A percentile compares a stretch with the other conserved stretches of the same genome.
Conservation (phyloP, 2,888 invertebrate genomes). For the Drosophila atripex region DNA sequence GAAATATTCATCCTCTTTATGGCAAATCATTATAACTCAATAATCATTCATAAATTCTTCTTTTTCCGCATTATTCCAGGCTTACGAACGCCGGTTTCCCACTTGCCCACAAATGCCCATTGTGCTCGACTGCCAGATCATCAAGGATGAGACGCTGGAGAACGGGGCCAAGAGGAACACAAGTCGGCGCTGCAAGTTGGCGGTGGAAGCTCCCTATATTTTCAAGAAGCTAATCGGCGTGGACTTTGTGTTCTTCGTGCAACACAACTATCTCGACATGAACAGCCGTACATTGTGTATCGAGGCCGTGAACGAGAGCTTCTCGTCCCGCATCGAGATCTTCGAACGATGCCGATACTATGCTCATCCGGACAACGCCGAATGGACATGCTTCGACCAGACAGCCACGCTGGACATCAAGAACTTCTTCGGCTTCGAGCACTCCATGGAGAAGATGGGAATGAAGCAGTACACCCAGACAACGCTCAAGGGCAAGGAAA, state of each 20-base stretch:
- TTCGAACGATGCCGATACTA: conserved; percentile 90
- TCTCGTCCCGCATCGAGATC: conserved; percentile 91
- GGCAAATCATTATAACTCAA: no score
- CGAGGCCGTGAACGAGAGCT: conserved; percentile 96
- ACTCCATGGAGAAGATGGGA: conserved; percentile 96
- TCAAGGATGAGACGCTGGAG: conserved; percentile 89
- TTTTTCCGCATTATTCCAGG: conserved; percentile 85
- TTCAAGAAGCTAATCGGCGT: conserved; percentile 97
- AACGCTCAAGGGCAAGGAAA: conserved; percentile 90
- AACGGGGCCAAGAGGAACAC: conserved; percentile 92
- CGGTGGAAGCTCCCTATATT: conserved; percentile 96
- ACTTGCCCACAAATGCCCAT: conserved; percentile 97
- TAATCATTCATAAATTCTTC: no score
- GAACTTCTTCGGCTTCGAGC: conserved; percentile 97
- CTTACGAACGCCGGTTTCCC: conserved; percentile 96
- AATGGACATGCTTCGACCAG: conserved; percentile 99
- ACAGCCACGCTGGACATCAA: conserved; percentile 95
- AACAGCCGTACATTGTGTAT: conserved; percentile 91
- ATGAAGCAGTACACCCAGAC: conserved; percentile 95
- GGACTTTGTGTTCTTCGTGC: conserved; percentile 94
- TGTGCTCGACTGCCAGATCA: conserved; percentile 93
- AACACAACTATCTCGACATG: conserved; percentile 93
- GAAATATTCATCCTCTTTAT: no score
- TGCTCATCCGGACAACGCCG: conserved; percentile 94
- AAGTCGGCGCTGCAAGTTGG: conserved; percentile 93